A percentile compares a stretch with the other conserved stretches of the same genome.
phyloP scores from a whole-genome alignment of 1,140 invertebrate genomes.

The Sitobion miscanthi region DNA sequence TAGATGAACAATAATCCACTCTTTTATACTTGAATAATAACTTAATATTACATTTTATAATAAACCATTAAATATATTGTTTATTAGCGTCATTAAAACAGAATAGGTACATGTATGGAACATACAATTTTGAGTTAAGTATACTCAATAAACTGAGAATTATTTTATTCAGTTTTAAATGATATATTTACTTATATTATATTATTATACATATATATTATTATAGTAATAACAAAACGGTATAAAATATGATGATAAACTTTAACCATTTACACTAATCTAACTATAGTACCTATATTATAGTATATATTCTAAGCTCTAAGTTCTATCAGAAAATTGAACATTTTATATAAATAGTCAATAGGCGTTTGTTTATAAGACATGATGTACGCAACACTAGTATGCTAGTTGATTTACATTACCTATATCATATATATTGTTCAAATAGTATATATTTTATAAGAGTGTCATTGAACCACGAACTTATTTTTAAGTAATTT shows the following conservation, averaged over 20 bases:
- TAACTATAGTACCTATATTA: neutral
- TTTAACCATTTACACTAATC: neutral
- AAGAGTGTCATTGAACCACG: neutral
- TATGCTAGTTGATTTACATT: neutral
- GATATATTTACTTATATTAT: neutral
- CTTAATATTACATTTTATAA: neutral
- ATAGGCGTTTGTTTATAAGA: neutral
- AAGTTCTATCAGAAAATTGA: neutral
- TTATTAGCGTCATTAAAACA: neutral
- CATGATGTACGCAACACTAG: neutral
- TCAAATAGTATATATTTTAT: neutral
- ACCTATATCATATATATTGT: neutral
- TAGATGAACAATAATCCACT: neutral
- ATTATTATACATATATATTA: too few relatives aligned
- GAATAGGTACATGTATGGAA: neutral
- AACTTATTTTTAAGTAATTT: neutral
- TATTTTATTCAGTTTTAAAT: slow-evolving; percentile 10
- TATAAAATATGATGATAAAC: neutral
- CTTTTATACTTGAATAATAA: neutral
- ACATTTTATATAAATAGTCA: neutral
- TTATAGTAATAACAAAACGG: neutral
- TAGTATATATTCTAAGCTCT: neutral
- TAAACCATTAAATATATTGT: neutral
- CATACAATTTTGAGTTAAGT: neutral
- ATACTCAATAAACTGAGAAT: neutral